A percentile compares a stretch with the other conserved stretches of the same genome.
These are phyloP conservation scores for Rhyzopertha dominica DNA, from an alignment of 1,140 invertebrate species.

Conservation along the genomic window DNA sequence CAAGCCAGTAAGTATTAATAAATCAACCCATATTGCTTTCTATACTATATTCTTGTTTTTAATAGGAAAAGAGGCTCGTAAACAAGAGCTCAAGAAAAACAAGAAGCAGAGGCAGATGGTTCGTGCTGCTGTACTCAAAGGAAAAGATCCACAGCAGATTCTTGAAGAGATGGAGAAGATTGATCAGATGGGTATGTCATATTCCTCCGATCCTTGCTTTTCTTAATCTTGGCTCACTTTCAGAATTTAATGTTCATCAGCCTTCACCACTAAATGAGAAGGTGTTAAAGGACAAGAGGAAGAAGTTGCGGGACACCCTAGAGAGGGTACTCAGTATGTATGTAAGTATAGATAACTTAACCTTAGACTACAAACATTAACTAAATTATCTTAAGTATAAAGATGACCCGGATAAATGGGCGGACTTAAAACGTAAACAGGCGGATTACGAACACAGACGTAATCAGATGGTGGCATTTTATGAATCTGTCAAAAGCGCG, in stretches of 20 bases:
- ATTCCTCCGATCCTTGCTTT: no score
- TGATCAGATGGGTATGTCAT: slow-evolving; percentile 90
- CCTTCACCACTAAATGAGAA: slow-evolving; percentile 93
- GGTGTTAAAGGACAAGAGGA: slow-evolving; percentile 93
- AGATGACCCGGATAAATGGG: slow-evolving; percentile 92
- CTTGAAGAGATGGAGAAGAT: slow-evolving; percentile 96
- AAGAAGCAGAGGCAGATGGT: slow-evolving; percentile 95
- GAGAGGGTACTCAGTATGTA: slow-evolving; percentile 91
- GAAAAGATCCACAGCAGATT: slow-evolving; percentile 93
- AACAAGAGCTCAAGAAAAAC: slow-evolving; percentile 97
- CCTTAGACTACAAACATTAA: slow-evolving; percentile 1
- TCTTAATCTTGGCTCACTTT: slow-evolving; percentile 36
- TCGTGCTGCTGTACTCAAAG: slow-evolving; percentile 92
- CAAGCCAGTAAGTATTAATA: slow-evolving; percentile 82
- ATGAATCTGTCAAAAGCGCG: slow-evolving; percentile 90
- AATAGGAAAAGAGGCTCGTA: slow-evolving; percentile 92
- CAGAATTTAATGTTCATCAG: slow-evolving; percentile 92
- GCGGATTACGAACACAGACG: slow-evolving; percentile 89
- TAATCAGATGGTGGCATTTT: slow-evolving; percentile 82
- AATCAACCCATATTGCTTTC: slow-evolving; percentile 9
- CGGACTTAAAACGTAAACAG: slow-evolving; percentile 85
- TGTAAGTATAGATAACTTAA: slow-evolving; percentile 66
- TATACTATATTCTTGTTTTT: slow-evolving; percentile 19
- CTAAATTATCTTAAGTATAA: slow-evolving; percentile 65
- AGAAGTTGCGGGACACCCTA: slow-evolving; percentile 92